phyloP scores from a whole-genome alignment of 2,113 vertebrate species.

The Plecotus auritus region DNA sequence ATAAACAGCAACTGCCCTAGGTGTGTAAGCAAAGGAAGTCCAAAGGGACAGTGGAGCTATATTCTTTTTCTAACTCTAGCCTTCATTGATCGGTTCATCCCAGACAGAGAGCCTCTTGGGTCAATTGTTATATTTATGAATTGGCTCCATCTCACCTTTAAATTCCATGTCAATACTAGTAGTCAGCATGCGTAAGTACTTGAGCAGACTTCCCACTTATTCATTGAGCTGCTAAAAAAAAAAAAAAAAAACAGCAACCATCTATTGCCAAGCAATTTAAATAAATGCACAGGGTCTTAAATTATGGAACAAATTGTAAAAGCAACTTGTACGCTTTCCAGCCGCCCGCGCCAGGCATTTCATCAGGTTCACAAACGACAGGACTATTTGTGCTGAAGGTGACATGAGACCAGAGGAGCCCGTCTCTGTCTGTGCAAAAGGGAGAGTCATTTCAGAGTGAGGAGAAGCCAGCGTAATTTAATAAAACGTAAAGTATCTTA shows the following conservation, averaged over 20 bases:
- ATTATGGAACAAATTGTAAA: background rate
- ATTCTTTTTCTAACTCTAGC: background rate
- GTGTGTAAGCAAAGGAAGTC: background rate
- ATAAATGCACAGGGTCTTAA: background rate
- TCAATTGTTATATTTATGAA: conserved; percentile 7
- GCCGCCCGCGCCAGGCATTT: background rate
- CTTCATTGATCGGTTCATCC: background rate
- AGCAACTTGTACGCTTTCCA: background rate
- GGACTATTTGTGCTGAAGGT: background rate
- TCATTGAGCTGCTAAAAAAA: background rate
- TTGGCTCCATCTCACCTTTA: conserved; percentile 12
- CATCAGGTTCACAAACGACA: background rate
- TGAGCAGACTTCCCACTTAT: background rate
- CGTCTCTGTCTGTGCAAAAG: background rate
- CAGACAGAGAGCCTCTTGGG: background rate
- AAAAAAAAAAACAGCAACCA: background rate
- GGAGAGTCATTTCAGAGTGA: background rate
- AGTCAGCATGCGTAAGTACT: background rate
- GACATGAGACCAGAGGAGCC: background rate
- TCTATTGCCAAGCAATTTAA: background rate
- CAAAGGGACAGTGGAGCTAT: background rate
- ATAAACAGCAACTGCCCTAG: background rate
- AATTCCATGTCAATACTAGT: background rate
- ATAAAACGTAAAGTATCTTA: background rate
- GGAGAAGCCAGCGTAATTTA: background rate